A percentile compares a stretch with the other conserved stretches of the same genome.
Conservation (phyloP, 2,797 vertebrate genomes). For the Sandelia bainsii region DNA sequence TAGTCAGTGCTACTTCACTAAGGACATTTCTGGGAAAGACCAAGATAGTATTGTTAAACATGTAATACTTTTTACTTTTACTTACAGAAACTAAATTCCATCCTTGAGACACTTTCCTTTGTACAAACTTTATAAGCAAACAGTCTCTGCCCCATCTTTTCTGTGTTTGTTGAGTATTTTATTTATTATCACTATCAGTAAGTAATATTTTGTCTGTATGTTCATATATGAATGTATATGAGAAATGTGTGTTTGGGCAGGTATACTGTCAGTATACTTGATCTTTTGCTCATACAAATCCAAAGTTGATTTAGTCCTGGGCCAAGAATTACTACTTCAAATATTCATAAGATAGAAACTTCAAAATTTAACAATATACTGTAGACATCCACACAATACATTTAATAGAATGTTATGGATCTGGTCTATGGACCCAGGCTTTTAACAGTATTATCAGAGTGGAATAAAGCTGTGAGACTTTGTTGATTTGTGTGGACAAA, state of each 20-base stretch:
- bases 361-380: not conserved
- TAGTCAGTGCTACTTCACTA: not conserved
- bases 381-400: not conserved
- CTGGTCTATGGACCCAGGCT: too few relatives aligned
- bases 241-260: slow-evolving; percentile 80
- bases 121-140: slow-evolving; percentile 60
- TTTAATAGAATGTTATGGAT: not conserved
- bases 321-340: not conserved
- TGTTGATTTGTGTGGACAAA: slow-evolving; percentile 83
- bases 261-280: slow-evolving; percentile 80
- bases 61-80: not conserved
- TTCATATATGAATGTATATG: slow-evolving; percentile 85
- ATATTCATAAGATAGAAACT: not conserved
- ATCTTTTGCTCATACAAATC: slow-evolving; percentile 75
- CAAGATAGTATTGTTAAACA: slow-evolving; percentile 1
- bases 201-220: slow-evolving; percentile 87
- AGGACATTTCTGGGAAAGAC: not conserved
- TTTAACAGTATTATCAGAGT: not conserved
- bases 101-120: slow-evolving; percentile 67
- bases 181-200: slow-evolving; percentile 66
- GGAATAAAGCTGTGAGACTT: slow-evolving; percentile 53
- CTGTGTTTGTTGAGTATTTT: slow-evolving; percentile 57
- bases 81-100: slow-evolving; percentile 17
- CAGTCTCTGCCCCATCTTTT: slow-evolving; percentile 68
- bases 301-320: slow-evolving; percentile 59